Evolutionary conservation across 2,797 vertebrate species (phyloP), one percentile per base, ranked within the genome.

Genomic region (Erethizon dorsatum): DNA sequence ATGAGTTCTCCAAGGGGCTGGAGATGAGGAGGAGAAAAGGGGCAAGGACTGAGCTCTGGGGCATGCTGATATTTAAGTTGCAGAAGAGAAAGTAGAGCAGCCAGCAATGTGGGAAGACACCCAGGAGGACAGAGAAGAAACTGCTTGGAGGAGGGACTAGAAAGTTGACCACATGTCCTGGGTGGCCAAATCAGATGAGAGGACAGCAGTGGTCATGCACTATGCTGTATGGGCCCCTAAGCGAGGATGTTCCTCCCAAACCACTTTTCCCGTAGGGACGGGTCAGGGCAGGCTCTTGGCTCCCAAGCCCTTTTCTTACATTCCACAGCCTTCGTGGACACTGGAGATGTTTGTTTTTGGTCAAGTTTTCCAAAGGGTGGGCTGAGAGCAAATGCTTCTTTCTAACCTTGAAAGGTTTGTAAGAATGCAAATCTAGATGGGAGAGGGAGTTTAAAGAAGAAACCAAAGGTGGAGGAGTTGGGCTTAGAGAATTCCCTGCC

Each of bases 331-430:
- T 95, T 94, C 2, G 0, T 37, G 71, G 88, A 91, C 88, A 78
- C 57, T 93, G 85, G 69, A 97, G 83, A 91, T 97, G 94, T 97
- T 97, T 97, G 97, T 82, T 96, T 97, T 96, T 20, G 92, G 95
- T 97, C 90, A 95, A 9, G 31, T 94, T 97, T 95, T 95, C 97
- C 93, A 94, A 79, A 92, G 93, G 92, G 83, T 95, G 86, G 95
- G 95, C 83, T 92, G 88, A 91, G 83, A 94, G 95, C 82, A 96
- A 85, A 90, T 84, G 85, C 95, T 97, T 90, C 90, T 86, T 96
- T 94, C 94, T 75, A 97, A 79, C 97, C 95, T 93, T 90, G 87
- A 96, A 96, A 83, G 88, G 73, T 96, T 94, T 96, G 61, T 96
- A 96, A 96, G 96, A 98, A 97, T 96, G 84, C 97, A 96, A 67